Base-by-base conservation (phyloP, 2,797 vertebrate species). In the Cuculus canorus region DNA sequence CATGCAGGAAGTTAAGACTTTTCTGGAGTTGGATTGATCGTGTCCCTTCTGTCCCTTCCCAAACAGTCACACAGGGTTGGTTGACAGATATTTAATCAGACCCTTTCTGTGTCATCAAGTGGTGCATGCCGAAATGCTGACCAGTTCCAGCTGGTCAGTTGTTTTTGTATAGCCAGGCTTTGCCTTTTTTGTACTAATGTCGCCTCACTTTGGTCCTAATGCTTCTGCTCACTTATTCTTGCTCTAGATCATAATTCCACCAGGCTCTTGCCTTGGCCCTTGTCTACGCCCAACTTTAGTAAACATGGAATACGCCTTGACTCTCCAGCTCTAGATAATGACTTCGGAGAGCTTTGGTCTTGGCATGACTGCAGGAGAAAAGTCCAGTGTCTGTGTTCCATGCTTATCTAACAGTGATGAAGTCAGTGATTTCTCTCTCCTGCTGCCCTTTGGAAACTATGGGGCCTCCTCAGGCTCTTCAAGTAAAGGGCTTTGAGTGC, bases 101-200 rank as follows among this genome's bases (percentile, higher is more conserved):
- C 5, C 22, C 56, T 70, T 84, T 59, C 52, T 43, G 19, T 30
- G 39, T 61, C 60, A 43, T 33, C 53, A 8, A n/a, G 39, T 9
- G 9, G 25, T 43, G 4, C 17, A 2, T 56, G 43, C 60, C 24
- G 41, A 69, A 86, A 72, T 13, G 7, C 37, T 33, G 33, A n/a
- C n/a, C n/a, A 19, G 48, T 73, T 24, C 19, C 35, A 87, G 12
- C 48, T 80, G 28, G 13, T 73, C 43, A 30, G 32, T 43, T 7
- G 0, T 52, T 39, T 70, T 56, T 68, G 43, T 52, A 80, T 35
- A 60, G 47, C 13, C 17, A 81, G 45, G 27, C 21, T 66, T 64
- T 79, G 32, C 19, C 24, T 69, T 76, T 80, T 35, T 27, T 0
- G 1, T 61, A 52, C 5, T 76, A 13, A 16, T 17, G 0, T 37